Base-by-base conservation (phyloP, 2,888 invertebrate species). In the Neuroscelio doddi region DNA sequence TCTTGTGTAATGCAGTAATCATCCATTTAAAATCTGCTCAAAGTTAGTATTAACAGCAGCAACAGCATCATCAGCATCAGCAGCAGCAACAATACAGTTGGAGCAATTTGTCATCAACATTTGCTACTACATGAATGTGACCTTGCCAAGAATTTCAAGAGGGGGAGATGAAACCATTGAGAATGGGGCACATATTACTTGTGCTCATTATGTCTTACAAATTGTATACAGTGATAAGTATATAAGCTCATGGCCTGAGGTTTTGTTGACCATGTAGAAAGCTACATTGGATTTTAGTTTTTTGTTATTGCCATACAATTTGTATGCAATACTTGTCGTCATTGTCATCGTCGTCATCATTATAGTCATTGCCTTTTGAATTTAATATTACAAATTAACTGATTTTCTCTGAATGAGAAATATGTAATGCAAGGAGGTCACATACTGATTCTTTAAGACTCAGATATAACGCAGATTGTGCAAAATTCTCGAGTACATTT, bases 51-150 rank as follows among this genome's bases (percentile, higher is more conserved):
- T n/a, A n/a, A n/a, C n/a, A n/a, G n/a, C n/a, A n/a, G n/a, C n/a
- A n/a, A n/a, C n/a, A n/a, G n/a, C n/a, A n/a, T n/a, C n/a, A n/a
- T n/a, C n/a, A n/a, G n/a, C n/a, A n/a, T n/a, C n/a, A n/a, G n/a
- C n/a, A n/a, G n/a, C n/a, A n/a, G n/a, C n/a, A n/a, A n/a, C n/a
- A n/a, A 63, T 72, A 72, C 70, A 71, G 73, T 73, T 76, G 72
- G 72, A 77, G 74, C 73, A 72, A 74, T 78, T 78, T n/a, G n/a
- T 80, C 77, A 74, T 77, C 75, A 76, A 68, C 72, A 73, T 75
- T 76, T 77, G 73, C 77, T 71, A 74, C 78, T 80, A 78, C 73
- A 79, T 80, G 72, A 74, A 79, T 78, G 77, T 80, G 82, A 80
- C 82, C 81, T 82, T 82, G 80, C 64, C 71, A 78, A 71, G 78